phyloP scores from a whole-genome alignment of 2,113 vertebrate genomes.

The Clarias macrocephalus region DNA sequence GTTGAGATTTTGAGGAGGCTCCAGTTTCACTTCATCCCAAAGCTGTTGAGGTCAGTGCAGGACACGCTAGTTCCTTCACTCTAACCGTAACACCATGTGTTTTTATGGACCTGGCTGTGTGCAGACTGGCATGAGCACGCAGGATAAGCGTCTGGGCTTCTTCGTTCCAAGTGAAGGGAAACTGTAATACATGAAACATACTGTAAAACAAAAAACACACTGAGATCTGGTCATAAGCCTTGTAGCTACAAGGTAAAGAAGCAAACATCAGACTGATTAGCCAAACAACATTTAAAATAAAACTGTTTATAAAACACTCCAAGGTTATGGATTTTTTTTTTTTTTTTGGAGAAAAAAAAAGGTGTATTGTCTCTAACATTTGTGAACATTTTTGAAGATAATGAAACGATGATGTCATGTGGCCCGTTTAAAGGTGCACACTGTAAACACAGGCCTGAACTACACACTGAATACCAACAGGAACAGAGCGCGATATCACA shows the following conservation, averaged over 20 bases:
- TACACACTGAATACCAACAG: constrained; percentile 34
- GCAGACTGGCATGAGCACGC: too few relatives aligned
- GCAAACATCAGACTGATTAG: neutral
- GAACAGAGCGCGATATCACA: constrained; percentile 25
- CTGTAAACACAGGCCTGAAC: neutral
- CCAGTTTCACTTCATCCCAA: neutral
- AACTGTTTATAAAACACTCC: too few relatives aligned
- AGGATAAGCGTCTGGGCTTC: too few relatives aligned
- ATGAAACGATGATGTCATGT: neutral
- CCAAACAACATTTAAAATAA: too few relatives aligned
- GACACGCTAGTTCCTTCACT: neutral
- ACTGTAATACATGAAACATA: too few relatives aligned
- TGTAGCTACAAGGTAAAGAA: neutral
- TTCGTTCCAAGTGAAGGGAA: neutral
- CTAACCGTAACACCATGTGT: neutral
- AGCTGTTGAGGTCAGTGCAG: neutral
- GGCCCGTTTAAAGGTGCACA: neutral
- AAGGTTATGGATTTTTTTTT: too few relatives aligned
- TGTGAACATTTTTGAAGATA: neutral
- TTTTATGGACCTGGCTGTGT: too few relatives aligned
- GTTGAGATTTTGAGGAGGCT: neutral
- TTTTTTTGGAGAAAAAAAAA: too few relatives aligned
- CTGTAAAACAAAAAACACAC: neutral
- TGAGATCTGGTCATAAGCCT: neutral
- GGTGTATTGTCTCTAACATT: too few relatives aligned